Conservation (phyloP, 2,113 vertebrate genomes). For the Upupa epops region DNA sequence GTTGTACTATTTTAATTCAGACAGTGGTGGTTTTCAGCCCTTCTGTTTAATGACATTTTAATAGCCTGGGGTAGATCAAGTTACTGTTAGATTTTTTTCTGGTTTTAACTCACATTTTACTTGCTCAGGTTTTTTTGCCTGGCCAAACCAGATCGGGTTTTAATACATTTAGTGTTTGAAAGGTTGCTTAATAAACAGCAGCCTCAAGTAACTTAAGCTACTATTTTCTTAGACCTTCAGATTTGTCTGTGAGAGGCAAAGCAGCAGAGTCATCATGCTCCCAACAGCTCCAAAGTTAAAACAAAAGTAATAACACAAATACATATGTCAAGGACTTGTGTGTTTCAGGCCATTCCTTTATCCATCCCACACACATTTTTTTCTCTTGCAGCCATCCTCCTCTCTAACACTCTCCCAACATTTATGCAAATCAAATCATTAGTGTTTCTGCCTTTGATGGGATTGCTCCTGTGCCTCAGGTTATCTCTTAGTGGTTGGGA, state of each 20-base stretch:
- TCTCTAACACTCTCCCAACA: not conserved
- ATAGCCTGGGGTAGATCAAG: not conserved
- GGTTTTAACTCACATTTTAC: not conserved
- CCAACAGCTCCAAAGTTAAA: not conserved
- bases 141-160: not conserved
- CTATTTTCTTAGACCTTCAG: not conserved
- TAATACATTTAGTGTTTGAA: not conserved
- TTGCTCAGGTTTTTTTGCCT: not conserved
- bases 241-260: constrained; percentile 4
- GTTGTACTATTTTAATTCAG: not conserved
- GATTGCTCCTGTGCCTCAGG: not conserved
- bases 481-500: not conserved
- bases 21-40: not conserved
- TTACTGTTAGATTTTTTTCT: not conserved
- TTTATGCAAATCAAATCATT: not conserved
- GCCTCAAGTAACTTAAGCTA: not conserved
- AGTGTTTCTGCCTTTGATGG: not conserved
- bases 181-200: not conserved
- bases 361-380: not conserved
- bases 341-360: not conserved
- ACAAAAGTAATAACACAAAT: not conserved
- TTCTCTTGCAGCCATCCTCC: not conserved
- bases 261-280: not conserved
- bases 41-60: not conserved
- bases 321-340: not conserved